Conservation (phyloP, 2,113 vertebrate species). For the Aegypius monachus region DNA sequence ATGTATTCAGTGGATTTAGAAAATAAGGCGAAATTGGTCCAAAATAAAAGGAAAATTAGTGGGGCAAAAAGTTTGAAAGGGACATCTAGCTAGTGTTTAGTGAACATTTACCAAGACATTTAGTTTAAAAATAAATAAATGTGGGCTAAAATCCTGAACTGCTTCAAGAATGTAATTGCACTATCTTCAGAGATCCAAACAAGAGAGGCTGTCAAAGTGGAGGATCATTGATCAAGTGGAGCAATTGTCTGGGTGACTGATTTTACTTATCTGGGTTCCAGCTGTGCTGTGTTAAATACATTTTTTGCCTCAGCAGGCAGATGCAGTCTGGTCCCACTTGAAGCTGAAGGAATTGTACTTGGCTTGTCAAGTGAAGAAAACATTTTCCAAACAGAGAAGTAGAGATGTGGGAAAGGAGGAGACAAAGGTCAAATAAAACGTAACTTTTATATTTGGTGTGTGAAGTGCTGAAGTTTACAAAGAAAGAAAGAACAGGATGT, state of each 20-base stretch:
- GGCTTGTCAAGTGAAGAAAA: slow-evolving; percentile 27
- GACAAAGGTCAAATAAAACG: neutral
- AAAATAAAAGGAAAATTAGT: neutral
- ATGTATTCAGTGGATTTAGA: neutral
- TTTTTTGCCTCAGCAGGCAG: neutral
- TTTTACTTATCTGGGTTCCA: neutral
- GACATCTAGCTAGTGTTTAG: neutral
- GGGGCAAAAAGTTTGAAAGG: neutral
- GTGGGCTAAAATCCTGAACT: neutral
- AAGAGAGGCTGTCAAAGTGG: neutral
- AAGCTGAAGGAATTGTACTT: neutral
- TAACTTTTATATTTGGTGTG: neutral
- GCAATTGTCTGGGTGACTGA: neutral
- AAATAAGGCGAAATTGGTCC: neutral
- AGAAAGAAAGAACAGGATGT: neutral
- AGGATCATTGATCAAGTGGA: neutral
- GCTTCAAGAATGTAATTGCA: neutral
- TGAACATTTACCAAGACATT: neutral
- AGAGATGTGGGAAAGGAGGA: neutral
- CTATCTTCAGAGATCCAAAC: neutral
- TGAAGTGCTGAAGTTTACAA: neutral
- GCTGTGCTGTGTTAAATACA: neutral
- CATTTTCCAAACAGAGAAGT: neutral
- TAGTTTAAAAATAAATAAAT: neutral
- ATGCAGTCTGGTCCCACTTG: neutral